Evolutionary conservation across 2,888 invertebrate species (phyloP).

Genomic region (Isotomurus palustris): DNA sequence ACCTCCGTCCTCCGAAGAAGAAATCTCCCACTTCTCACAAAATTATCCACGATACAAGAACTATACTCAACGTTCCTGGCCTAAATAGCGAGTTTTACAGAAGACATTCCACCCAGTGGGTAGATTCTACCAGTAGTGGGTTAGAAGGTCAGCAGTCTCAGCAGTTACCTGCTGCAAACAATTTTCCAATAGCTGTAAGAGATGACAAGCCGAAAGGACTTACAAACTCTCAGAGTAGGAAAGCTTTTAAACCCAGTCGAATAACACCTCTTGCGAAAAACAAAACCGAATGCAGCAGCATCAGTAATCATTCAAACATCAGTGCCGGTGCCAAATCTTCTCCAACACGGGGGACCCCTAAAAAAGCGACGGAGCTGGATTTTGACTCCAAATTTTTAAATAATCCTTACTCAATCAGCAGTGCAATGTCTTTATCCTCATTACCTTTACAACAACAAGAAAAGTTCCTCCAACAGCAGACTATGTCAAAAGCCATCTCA

Average conservation of each 20-base stretch:
- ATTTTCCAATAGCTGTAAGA: not conserved
- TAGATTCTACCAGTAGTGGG: too few species aligned
- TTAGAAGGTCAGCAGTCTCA: too few species aligned
- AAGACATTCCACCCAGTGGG: too few species aligned
- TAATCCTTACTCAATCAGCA: not conserved
- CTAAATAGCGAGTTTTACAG: conserved; percentile 29
- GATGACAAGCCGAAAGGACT: not conserved
- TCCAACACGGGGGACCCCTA: too few species aligned
- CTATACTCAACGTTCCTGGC: conserved; percentile 35
- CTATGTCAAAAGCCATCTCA: conserved; percentile 39
- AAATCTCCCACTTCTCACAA: conserved; percentile 22
- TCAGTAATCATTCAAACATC: too few species aligned
- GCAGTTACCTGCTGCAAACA: too few species aligned
- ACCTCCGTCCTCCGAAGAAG: conserved; percentile 35
- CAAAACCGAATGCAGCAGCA: too few species aligned
- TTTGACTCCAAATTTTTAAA: too few species aligned
- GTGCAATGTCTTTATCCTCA: conserved; percentile 5
- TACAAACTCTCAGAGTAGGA: not conserved
- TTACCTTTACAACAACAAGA: conserved; percentile 22
- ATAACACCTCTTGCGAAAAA: too few species aligned
- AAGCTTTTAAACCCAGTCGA: too few species aligned
- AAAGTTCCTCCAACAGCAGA: conserved; percentile 34
- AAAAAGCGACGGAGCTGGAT: too few species aligned
- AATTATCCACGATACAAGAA: conserved; percentile 20
- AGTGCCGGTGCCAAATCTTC: too few species aligned